Conservation (phyloP, 2,797 vertebrate species). For the Mus caroli region DNA sequence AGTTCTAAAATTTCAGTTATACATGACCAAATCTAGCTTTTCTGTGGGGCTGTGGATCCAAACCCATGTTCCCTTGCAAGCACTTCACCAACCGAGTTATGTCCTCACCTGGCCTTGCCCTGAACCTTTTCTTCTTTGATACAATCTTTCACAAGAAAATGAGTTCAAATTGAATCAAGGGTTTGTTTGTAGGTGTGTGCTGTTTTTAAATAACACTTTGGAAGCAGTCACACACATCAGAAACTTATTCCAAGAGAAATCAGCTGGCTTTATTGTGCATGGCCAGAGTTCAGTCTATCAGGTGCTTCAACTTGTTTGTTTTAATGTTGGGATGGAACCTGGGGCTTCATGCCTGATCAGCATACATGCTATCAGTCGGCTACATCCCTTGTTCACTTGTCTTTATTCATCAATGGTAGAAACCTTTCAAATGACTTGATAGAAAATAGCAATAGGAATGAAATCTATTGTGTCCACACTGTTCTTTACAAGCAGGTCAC, state of each 20-base stretch:
- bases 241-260: background rate
- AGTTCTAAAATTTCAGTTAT: background rate
- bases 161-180: background rate
- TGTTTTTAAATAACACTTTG: background rate
- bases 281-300: background rate
- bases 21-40: background rate
- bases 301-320: background rate
- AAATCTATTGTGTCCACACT: background rate
- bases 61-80: background rate
- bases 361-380: background rate
- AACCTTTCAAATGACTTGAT: background rate
- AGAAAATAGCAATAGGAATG: background rate
- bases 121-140: background rate
- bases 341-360: background rate
- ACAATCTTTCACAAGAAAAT: background rate
- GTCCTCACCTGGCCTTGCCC: background rate
- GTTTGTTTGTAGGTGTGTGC: background rate
- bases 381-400: too few relatives aligned
- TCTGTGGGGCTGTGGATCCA: background rate
- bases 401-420: background rate
- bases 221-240: background rate
- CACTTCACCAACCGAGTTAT: background rate
- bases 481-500: background rate
- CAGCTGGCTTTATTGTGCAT: background rate
- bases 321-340: background rate